These are phyloP conservation scores for Menura novaehollandiae DNA, from an alignment of 2,113 vertebrate genomes.

Conservation along the genomic window DNA sequence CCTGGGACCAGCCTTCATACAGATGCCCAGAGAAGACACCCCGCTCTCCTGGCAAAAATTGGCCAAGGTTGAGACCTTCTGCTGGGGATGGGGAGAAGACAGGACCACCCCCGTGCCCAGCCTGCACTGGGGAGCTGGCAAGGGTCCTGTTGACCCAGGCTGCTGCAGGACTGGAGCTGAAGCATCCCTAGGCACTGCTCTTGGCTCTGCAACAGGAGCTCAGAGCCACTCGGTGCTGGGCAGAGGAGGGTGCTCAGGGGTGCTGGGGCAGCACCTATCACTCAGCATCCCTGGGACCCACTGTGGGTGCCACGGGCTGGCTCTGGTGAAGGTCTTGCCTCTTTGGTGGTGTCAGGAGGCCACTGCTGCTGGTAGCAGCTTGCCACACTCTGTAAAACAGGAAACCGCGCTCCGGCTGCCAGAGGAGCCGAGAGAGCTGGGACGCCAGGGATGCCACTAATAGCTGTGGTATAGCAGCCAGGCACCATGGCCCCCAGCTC, in stretches of 20 bases:
- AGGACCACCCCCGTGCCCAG: neutral
- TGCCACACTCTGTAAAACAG: neutral
- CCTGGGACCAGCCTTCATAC: neutral
- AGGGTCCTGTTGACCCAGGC: neutral
- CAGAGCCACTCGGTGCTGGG: neutral
- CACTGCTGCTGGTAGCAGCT: neutral
- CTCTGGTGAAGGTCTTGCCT: neutral
- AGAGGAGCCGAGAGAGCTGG: neutral
- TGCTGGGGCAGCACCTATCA: no score
- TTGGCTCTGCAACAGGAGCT: neutral
- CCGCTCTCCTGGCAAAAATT: rapidly evolving
- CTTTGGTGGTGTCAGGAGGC: neutral
- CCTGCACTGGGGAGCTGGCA: neutral
- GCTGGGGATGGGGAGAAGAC: neutral
- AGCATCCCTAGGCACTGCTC: neutral
- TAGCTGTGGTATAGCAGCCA: constrained; percentile 28
- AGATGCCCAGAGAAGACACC: neutral
- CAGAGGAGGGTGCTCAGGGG: neutral
- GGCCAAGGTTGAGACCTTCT: neutral
- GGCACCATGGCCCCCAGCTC: neutral
- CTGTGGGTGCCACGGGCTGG: rapidly evolving
- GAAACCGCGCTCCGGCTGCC: neutral
- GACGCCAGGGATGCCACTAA: constrained; percentile 16
- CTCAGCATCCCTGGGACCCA: rapidly evolving
- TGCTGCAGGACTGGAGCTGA: neutral